Evolutionary conservation across 2,888 invertebrate species (phyloP), one percentile per base, ranked within the genome.

Genomic region (Pachycephus smyrnensis): DNA sequence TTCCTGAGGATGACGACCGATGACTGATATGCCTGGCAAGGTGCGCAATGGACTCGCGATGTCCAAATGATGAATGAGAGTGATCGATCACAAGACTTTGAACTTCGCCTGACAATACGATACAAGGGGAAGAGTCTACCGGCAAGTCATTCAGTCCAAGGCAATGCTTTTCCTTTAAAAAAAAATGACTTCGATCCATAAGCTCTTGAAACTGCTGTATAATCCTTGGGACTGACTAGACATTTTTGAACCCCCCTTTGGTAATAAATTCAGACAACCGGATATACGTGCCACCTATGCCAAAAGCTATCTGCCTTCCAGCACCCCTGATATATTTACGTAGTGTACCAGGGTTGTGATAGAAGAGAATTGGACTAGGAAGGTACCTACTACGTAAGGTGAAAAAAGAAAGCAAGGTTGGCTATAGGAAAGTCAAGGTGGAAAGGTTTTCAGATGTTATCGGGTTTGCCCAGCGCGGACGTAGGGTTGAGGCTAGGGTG

Each of bases 41-140:
- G 71, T 79, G 76, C 80, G 76, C 77, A 79, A 83, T 82, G 81
- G 78, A 83, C 81, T 80, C 76, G 77, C 73, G 81, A 81, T 84
- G 84, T 84, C 82, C 84, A 84, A 86, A 86, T 87, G 87, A 87
- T 87, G 85, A 85, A 86, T 86, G 86, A 84, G 84, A 80, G 84
- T 82, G 82, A 86, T 80, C 82, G 81, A 80, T 82, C 80, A 80
- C 75, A 31, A 32, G 71, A 71, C 71, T 71, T 31, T 71, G 71
- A 71, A 30, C 12, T 33, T 33, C 71, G 71, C 6, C 12, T 71
- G 32, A 32, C 71, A 71, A 71, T 30, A 31, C 71, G 31, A 71
- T 71, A 31, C 71, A 33, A 32, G 6, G 71, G 71, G 12, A 12
- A 71, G 31, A 31, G 71, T 33, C 12, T 33, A 12, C 31, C 6